Evolutionary conservation across 2,797 vertebrate genomes (phyloP).

Genomic region (Amblyopsis hoosieri): DNA sequence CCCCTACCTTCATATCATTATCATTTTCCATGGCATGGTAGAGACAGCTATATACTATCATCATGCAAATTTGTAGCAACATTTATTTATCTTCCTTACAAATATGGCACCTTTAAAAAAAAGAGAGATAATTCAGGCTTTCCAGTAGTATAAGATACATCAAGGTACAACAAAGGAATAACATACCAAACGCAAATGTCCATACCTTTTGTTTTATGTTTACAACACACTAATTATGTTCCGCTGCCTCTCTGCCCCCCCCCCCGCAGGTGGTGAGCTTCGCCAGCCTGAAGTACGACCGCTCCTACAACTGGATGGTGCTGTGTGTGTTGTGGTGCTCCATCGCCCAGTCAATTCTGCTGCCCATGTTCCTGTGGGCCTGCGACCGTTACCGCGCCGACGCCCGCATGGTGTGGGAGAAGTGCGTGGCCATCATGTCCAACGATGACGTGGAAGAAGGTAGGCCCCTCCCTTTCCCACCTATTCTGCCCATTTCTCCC

Average conservation of each 20-base stretch:
- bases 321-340: slow-evolving; percentile 93
- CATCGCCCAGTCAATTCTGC: slow-evolving; percentile 89
- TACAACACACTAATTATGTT: no score
- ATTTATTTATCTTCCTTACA: no score
- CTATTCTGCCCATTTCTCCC: slow-evolving; percentile 24
- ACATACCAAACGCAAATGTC: no score
- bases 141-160: no score
- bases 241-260: slow-evolving; percentile 1
- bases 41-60: no score
- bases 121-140: no score
- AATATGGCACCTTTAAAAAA: no score
- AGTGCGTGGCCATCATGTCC: slow-evolving; percentile 91
- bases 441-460: slow-evolving; percentile 87
- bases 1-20: no score
- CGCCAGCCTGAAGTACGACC: slow-evolving; percentile 87
- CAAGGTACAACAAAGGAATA: no score
- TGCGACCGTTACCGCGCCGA: slow-evolving; percentile 91
- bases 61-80: no score
- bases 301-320: slow-evolving; percentile 90
- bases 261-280: slow-evolving; percentile 88
- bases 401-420: slow-evolving; percentile 89
- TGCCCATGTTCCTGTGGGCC: slow-evolving; percentile 91
- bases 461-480: slow-evolving; percentile 55
- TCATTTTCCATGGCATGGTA: no score
- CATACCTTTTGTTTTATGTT: no score